These are phyloP conservation scores for Tipula unca DNA, from an alignment of 2,888 invertebrate genomes.

Conservation along the genomic window DNA sequence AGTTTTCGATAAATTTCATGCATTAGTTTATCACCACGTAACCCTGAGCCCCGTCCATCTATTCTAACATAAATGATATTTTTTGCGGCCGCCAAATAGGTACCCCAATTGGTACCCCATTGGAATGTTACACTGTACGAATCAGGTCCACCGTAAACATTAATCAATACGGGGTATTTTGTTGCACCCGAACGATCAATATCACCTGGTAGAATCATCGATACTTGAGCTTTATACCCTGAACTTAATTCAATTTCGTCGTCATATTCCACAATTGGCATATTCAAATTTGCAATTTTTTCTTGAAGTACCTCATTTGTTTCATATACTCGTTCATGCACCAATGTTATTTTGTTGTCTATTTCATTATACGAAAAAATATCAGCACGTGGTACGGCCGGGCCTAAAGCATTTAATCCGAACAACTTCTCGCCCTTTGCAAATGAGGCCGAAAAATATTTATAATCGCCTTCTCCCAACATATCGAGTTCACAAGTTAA, in stretches of 20 bases:
- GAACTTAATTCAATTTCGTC: conserved; percentile 54
- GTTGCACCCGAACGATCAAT: conserved; percentile 55
- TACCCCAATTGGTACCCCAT: conserved; percentile 80
- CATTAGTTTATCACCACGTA: conserved; percentile 32
- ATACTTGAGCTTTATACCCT: conserved; percentile 60
- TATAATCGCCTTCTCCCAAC: neutral
- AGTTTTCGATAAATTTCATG: conserved; percentile 75
- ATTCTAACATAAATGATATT: conserved; percentile 81
- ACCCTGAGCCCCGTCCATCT: conserved; percentile 50
- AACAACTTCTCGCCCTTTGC: conserved; percentile 59
- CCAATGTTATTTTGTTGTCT: neutral
- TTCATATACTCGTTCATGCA: conserved; percentile 51
- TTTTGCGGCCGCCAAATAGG: conserved; percentile 73
- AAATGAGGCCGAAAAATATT: conserved; percentile 49
- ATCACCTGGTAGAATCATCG: conserved; percentile 63
- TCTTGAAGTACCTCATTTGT: conserved; percentile 48
- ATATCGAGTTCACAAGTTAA: conserved; percentile 58
- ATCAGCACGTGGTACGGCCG: conserved; percentile 66
- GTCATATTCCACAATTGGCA: conserved; percentile 53
- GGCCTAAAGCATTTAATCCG: conserved; percentile 73
- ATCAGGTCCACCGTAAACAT: conserved; percentile 91
- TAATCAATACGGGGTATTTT: conserved; percentile 72
- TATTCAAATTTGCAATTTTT: conserved; percentile 37
- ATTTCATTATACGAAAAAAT: conserved; percentile 34
- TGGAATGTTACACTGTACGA: conserved; percentile 72